These are phyloP conservation scores for Tachuris rubrigastra DNA, from an alignment of 2,113 vertebrate species.

Conservation along the genomic window DNA sequence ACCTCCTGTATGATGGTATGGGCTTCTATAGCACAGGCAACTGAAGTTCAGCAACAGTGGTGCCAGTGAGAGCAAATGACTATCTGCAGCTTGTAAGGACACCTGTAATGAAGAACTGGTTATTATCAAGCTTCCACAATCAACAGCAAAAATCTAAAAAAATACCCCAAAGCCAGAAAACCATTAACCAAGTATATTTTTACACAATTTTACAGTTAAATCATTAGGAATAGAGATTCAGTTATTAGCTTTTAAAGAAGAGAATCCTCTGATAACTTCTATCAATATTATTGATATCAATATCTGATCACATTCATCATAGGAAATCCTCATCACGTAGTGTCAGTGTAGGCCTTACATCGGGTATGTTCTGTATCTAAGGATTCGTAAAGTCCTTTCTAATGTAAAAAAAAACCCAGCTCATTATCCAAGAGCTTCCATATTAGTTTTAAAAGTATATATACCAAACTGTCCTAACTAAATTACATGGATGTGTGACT, in stretches of 20 bases:
- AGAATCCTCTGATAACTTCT: background rate
- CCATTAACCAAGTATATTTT: background rate
- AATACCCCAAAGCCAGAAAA: background rate
- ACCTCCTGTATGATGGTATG: background rate
- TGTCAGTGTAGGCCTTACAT: background rate
- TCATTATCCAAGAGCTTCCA: background rate
- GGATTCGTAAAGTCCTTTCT: fast-evolving
- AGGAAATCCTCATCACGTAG: background rate
- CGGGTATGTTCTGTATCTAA: background rate
- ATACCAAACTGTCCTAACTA: background rate
- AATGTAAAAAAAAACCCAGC: background rate
- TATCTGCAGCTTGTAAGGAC: background rate
- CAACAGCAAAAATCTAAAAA: background rate
- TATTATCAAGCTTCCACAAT: background rate
- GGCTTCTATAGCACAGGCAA: background rate
- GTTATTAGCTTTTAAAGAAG: background rate
- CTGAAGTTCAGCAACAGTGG: background rate
- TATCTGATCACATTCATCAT: background rate
- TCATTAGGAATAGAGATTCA: background rate
- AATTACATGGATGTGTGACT: background rate
- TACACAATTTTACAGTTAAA: background rate
- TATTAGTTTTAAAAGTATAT: background rate
- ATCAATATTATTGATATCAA: background rate
- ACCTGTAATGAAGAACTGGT: conserved; percentile 2
- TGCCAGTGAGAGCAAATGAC: background rate